Evolutionary conservation across 2,797 vertebrate genomes (phyloP).

Genomic region (Myotis vivesi): DNA sequence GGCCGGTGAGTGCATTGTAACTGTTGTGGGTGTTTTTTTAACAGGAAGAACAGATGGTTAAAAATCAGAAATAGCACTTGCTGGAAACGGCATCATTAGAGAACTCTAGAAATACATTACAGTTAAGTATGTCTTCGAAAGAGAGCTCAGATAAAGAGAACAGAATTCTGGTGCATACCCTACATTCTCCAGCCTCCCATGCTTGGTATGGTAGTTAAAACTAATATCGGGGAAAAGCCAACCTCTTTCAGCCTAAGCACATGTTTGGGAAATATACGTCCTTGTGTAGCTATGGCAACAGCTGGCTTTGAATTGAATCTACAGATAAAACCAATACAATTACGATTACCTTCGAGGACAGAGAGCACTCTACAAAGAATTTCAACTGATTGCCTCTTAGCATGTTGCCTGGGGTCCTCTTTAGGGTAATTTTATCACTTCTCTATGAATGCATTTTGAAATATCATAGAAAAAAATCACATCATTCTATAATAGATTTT

Average conservation of each 20-base stretch:
- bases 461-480: background rate
- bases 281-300: conserved; percentile 60
- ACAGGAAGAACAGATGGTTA: background rate
- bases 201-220: background rate
- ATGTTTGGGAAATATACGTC: background rate
- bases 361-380: background rate
- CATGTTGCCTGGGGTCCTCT: background rate
- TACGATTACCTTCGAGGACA: conserved; percentile 6
- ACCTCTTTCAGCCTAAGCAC: conserved; percentile 1
- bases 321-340: conserved; percentile 57
- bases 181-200: background rate
- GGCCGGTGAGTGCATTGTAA: conserved; percentile 85
- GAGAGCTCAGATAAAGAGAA: background rate
- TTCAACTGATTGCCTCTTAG: conserved; percentile 38
- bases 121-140: conserved; percentile 35
- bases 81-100: background rate
- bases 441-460: conserved; percentile 10
- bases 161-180: background rate
- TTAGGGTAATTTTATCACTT: background rate
- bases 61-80: conserved; percentile 41
- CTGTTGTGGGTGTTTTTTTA: conserved; percentile 63
- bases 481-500: background rate
- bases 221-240: conserved; percentile 25
- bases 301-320: conserved; percentile 44
- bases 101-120: background rate